These are phyloP conservation scores for Pagrus major DNA, from an alignment of 2,113 vertebrate species.

Conservation along the genomic window DNA sequence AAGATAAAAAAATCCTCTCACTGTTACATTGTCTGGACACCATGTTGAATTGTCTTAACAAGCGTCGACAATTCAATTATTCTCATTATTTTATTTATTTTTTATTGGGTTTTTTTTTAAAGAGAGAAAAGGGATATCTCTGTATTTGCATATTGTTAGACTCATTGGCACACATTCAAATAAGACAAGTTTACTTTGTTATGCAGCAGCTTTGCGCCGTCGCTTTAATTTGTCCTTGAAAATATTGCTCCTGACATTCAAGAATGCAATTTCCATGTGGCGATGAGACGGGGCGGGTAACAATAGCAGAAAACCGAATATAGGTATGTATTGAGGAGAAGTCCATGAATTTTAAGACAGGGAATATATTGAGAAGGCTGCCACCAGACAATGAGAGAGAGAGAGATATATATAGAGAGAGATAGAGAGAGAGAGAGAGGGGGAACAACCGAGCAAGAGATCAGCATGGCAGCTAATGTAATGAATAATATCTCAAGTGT, in stretches of 20 bases:
- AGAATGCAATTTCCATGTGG: conserved; percentile 77
- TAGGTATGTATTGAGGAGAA: conserved; percentile 70
- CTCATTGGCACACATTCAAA: conserved; percentile 52
- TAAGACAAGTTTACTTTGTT: conserved; percentile 65
- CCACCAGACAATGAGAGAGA: conserved; percentile 69
- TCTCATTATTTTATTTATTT: conserved; percentile 57
- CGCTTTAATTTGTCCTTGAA: conserved; percentile 76
- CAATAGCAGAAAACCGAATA: conserved; percentile 68
- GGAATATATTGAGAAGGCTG: conserved; percentile 76
- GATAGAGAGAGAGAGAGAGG: conserved; percentile 52
- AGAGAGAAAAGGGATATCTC: conserved; percentile 18
- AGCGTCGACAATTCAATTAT: conserved; percentile 78
- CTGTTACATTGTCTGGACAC: conserved; percentile 76
- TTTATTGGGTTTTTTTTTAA: conserved; percentile 39
- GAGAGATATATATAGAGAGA: conserved; percentile 34
- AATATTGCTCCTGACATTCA: conserved; percentile 79
- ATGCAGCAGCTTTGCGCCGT: conserved; percentile 58
- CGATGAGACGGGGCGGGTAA: conserved; percentile 61
- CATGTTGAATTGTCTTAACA: conserved; percentile 80
- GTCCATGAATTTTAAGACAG: conserved; percentile 83
- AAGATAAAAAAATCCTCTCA: conserved; percentile 76
- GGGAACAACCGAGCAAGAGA: conserved; percentile 74
- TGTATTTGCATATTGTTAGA: conserved; percentile 65
- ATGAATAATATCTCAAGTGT: conserved; percentile 86
- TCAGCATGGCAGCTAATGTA: conserved; percentile 83